Evolutionary conservation across 2,888 invertebrate species (phyloP).

Genomic region (Drosophila mettleri): DNA sequence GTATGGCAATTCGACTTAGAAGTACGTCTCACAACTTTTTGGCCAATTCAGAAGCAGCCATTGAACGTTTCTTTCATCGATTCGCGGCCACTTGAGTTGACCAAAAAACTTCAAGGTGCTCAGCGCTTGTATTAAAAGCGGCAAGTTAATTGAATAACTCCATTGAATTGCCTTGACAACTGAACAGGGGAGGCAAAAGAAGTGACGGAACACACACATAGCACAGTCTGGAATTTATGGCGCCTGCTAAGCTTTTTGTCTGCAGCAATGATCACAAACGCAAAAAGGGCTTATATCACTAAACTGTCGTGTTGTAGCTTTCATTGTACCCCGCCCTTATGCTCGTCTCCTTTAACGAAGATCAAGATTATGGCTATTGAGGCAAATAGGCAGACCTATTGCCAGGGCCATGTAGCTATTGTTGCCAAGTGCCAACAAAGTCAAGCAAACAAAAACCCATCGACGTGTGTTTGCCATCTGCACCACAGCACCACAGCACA

Average conservation of each 20-base stretch:
- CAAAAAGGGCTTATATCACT: slow-evolving; percentile 51
- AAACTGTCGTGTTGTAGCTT: slow-evolving; percentile 26
- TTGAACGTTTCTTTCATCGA: slow-evolving; percentile 37
- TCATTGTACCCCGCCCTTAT: neutral
- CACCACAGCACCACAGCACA: slow-evolving; percentile 20
- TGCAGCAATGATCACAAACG: slow-evolving; percentile 62
- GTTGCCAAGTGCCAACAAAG: slow-evolving; percentile 76
- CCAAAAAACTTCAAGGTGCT: slow-evolving; percentile 58
- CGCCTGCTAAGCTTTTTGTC: slow-evolving; percentile 51
- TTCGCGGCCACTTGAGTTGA: slow-evolving; percentile 56
- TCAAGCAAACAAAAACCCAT: slow-evolving; percentile 73
- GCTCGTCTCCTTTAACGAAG: slow-evolving; percentile 30
- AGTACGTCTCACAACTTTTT: too few species aligned
- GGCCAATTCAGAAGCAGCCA: slow-evolving; percentile 41
- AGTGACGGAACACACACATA: neutral
- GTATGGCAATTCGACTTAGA: too few species aligned
- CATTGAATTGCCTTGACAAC: slow-evolving; percentile 58
- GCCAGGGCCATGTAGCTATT: slow-evolving; percentile 61
- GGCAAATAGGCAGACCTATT: slow-evolving; percentile 67
- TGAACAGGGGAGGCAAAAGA: slow-evolving; percentile 28
- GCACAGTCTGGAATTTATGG: slow-evolving; percentile 38
- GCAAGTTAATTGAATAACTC: slow-evolving; percentile 64
- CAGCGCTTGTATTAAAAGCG: slow-evolving; percentile 36
- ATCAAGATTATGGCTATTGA: slow-evolving; percentile 75
- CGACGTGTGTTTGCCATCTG: slow-evolving; percentile 55